These are phyloP conservation scores for Linnaemya vulpina DNA, from an alignment of 2,888 invertebrate genomes.

Conservation along the genomic window DNA sequence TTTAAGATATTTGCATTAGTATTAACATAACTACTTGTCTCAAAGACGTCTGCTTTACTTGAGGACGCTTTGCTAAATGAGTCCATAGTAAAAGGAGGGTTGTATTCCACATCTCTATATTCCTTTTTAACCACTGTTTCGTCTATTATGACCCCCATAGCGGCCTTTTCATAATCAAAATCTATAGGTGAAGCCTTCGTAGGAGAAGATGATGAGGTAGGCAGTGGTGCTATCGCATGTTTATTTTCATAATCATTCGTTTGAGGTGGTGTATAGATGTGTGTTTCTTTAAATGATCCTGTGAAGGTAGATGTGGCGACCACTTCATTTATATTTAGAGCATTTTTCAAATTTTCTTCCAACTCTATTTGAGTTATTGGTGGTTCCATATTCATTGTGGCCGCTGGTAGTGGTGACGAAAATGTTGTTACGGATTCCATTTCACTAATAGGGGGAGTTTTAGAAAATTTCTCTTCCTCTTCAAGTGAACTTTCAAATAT, in stretches of 20 bases:
- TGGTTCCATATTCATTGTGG: slow-evolving; percentile 26
- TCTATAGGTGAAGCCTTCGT: slow-evolving; percentile 79
- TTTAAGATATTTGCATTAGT: slow-evolving; percentile 3
- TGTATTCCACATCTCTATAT: slow-evolving; percentile 83
- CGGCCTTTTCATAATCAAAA: slow-evolving; percentile 82
- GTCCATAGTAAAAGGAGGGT: slow-evolving; percentile 79
- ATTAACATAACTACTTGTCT: slow-evolving; percentile 24
- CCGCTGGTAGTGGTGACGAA: slow-evolving; percentile 36
- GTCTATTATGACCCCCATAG: slow-evolving; percentile 82
- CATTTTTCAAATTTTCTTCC: slow-evolving; percentile 60
- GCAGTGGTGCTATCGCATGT: slow-evolving; percentile 65
- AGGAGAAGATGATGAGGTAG: slow-evolving; percentile 65
- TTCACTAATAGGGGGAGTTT: slow-evolving; percentile 69
- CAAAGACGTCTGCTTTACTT: slow-evolving; percentile 28
- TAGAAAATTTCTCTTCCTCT: slow-evolving; percentile 45
- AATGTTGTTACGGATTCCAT: slow-evolving; percentile 63
- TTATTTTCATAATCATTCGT: slow-evolving; percentile 73
- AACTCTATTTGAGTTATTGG: slow-evolving; percentile 60
- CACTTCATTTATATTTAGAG: slow-evolving; percentile 63
- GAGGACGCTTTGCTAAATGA: slow-evolving; percentile 41
- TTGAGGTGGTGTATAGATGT: slow-evolving; percentile 83
- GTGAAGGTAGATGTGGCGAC: slow-evolving; percentile 76
- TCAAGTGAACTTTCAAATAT: slow-evolving; percentile 60
- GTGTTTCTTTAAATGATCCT: slow-evolving; percentile 82
- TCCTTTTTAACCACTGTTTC: slow-evolving; percentile 83